phyloP scores from a whole-genome alignment of 2,113 vertebrate genomes.

The Halcyon malimbica region DNA sequence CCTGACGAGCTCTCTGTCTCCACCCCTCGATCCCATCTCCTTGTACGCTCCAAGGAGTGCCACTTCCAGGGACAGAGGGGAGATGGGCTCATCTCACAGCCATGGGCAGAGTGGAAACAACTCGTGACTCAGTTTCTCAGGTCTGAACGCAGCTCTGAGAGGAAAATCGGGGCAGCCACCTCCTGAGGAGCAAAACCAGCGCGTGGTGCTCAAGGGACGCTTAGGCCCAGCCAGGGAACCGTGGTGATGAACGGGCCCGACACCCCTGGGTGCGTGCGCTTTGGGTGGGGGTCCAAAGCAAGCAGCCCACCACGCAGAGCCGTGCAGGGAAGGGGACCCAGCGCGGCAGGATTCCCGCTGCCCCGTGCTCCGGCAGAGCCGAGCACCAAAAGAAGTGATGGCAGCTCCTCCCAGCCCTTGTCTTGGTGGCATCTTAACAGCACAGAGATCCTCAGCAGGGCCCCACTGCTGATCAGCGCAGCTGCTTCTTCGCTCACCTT shows the following conservation, averaged over 20 bases:
- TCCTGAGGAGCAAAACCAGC: neutral
- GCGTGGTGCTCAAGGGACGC: fast-evolving
- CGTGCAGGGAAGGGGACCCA: fast-evolving
- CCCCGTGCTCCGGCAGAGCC: neutral
- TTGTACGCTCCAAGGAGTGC: neutral
- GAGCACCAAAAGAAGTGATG: neutral
- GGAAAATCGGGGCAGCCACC: neutral
- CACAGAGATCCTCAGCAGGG: fast-evolving
- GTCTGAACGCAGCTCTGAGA: neutral
- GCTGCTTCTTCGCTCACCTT: slow-evolving; percentile 76
- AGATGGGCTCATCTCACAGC: neutral
- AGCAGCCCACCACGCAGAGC: neutral
- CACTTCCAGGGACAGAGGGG: neutral
- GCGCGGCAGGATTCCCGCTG: neutral
- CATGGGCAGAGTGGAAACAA: neutral
- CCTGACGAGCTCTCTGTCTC: neutral
- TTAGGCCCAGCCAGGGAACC: fast-evolving
- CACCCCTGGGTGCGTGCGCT: neutral
- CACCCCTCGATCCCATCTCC: neutral
- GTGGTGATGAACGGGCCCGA: neutral
- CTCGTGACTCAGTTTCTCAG: neutral
- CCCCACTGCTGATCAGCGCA: fast-evolving
- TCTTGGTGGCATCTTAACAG: neutral
- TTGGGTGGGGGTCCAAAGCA: neutral
- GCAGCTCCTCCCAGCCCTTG: neutral